Conservation (phyloP, 2,888 invertebrate genomes). For the Adelognathus sp. region DNA sequence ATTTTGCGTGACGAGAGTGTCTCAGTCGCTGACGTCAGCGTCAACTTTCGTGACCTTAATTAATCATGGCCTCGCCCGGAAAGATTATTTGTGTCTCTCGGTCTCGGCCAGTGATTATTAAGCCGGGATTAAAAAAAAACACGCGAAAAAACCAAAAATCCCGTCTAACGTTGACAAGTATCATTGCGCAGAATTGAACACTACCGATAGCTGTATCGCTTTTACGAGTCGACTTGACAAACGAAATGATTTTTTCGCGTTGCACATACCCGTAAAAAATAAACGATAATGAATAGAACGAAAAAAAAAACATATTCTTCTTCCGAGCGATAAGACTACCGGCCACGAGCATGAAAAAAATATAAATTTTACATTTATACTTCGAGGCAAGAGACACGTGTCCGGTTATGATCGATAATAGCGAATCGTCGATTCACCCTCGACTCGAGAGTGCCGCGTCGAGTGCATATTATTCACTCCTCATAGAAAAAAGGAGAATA, state of each 20-base stretch:
- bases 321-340: background rate
- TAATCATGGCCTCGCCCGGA: slow-evolving; percentile 4
- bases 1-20: background rate
- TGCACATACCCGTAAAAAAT: background rate
- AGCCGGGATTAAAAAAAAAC: slow-evolving; percentile 6
- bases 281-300: background rate
- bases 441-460: background rate
- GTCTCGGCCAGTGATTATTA: background rate
- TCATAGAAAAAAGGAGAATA: background rate
- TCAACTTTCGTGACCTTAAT: slow-evolving; percentile 19
- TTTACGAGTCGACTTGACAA: background rate
- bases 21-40: slow-evolving; percentile 2
- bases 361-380: background rate
- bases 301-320: background rate
- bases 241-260: background rate
- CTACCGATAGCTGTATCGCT: background rate
- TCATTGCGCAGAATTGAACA: background rate
- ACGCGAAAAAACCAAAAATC: background rate
- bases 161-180: background rate
- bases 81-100: slow-evolving; percentile 18
- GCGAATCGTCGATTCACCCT: background rate
- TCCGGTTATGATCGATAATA: background rate
- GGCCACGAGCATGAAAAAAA: background rate
- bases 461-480: background rate
- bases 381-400: background rate